A percentile compares a stretch with the other conserved stretches of the same genome.
These are phyloP conservation scores for Aegithalos caudatus DNA, from an alignment of 2,113 vertebrate genomes.

Conservation along the genomic window DNA sequence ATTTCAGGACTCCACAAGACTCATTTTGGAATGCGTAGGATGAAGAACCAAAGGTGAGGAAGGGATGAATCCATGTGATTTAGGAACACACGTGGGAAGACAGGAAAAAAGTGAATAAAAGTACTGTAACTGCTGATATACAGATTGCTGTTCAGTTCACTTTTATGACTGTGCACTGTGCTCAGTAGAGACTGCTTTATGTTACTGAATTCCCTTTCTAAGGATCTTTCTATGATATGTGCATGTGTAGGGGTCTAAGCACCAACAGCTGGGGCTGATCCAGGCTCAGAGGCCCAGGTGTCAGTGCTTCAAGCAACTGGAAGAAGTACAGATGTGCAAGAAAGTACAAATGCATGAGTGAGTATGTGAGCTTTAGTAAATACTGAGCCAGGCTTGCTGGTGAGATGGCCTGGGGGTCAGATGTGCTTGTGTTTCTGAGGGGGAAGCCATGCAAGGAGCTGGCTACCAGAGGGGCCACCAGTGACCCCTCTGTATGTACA, in stretches of 20 bases:
- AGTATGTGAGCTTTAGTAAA: neutral
- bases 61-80: neutral
- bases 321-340: neutral
- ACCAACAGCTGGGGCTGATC: neutral
- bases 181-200: neutral
- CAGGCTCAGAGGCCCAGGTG: neutral
- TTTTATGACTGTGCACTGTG: fast-evolving
- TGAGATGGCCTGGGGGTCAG: neutral
- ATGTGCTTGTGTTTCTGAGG: neutral
- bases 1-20: neutral
- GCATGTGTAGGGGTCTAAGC: fast-evolving
- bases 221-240: neutral
- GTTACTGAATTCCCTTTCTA: neutral
- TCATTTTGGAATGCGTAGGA: neutral
- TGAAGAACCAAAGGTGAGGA: neutral
- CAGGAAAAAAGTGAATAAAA: neutral
- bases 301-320: neutral
- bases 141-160: neutral
- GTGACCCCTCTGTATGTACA: neutral
- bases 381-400: neutral
- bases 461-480: neutral
- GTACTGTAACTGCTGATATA: neutral
- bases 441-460: neutral
- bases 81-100: neutral
- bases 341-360: neutral